Evolutionary conservation across 2,113 vertebrate species (phyloP), one percentile per base, ranked within the genome.

Genomic region (Percopsis transmontana): DNA sequence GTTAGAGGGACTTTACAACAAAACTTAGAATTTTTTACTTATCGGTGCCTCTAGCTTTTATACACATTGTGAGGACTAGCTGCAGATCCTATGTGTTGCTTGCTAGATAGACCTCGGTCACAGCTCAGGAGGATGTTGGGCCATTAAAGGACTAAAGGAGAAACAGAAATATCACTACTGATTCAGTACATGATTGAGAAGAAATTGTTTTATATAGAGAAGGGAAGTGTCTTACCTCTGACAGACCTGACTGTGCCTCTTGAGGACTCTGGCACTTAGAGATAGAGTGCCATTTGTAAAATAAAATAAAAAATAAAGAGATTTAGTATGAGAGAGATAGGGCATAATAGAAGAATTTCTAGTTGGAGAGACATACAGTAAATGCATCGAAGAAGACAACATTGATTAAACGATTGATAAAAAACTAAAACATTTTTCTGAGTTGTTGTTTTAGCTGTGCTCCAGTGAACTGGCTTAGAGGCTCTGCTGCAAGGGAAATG

Each of bases 401-500:
- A 33, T 33, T 33, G 27, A n/a, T n/a, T n/a, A n/a, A n/a, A n/a
- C n/a, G n/a, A n/a, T n/a, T n/a, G n/a, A n/a, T n/a, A n/a, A n/a
- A n/a, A n/a, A n/a, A n/a, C n/a, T n/a, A n/a, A n/a, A n/a, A n/a
- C 68, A 65, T 72, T 42, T 66, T 27, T 20, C 47, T 66, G 9
- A 52, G 3, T 8, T 79, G 58, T 79, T 79, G 27, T 82, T 58
- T 44, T 76, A 78, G 80, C 71, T 76, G 69, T 60, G 23, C 33
- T 40, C 55, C 55, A 38, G 27, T 19, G 33, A 40, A 27, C 53
- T 38, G 55, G 33, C 13, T 10, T 16, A 40, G 55, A 57, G 57
- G 14, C 20, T 41, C 2, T 20, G 57, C 18, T 21, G n/a, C 16
- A 48, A 7, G 9, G 57, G 40, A 44, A n/a, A 48, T n/a, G n/a